Base-by-base conservation (phyloP, 2,113 vertebrate genomes). In the Myiopsitta monachus region DNA sequence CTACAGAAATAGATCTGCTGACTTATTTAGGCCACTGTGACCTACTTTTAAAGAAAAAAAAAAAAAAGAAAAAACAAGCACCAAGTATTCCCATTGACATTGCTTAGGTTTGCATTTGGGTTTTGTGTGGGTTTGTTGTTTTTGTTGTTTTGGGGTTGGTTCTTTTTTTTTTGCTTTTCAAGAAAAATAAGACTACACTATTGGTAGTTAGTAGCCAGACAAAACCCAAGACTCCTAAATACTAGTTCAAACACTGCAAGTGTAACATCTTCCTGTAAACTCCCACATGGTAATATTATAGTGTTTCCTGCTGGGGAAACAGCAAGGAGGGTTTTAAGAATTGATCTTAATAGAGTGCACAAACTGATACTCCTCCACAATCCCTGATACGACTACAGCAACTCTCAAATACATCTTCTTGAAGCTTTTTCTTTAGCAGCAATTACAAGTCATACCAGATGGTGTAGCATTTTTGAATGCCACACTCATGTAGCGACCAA, bases 21-120 rank as follows among this genome's bases (percentile, higher is more conserved):
- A 86, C 72, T 94, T 96, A 88, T 76, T 92, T 77, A 94, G 96
- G 77, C 94, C 96, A 94, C 26, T 2, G 1, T 90, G 92, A 95
- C 90, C 94, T 92, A 94, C 44, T 92, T 95, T 54, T 76, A 82
- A 86, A 83, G 31, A 21, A 73, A 90, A 89, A 63, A 59, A 2
- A 33, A 76, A 87, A 92, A 59, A 63, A 1, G n/a, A n/a, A n/a
- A n/a, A 47, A 8, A 4, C 47, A 49, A 49, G 22, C 51, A 90
- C 46, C 51, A 90, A 75, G 54, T 66, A 93, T 82, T 64, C 49
- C 51, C 83, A 76, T 1, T 79, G 80, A 82, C 66, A 76, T 46
- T 38, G 54, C 64, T 74, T 62, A 66, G 38, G 39, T 59, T 67
- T 57, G 33, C 33, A n/a, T 57, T n/a, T 47, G 26, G 15, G 6